Evolutionary conservation across 2,113 vertebrate genomes (phyloP).

Genomic region (Herpetotheres cachinnans): DNA sequence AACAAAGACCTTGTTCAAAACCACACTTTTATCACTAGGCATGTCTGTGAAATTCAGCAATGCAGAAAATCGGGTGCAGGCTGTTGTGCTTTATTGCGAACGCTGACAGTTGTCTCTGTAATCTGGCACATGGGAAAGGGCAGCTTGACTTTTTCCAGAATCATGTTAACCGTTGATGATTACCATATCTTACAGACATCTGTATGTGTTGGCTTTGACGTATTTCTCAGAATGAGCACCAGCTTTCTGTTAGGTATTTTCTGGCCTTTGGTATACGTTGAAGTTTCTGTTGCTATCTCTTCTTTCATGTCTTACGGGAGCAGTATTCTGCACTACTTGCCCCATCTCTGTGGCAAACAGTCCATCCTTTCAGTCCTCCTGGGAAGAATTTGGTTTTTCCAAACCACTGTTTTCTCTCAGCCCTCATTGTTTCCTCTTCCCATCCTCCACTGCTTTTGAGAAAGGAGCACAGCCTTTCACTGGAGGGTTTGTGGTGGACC

Average conservation of each 20-base stretch:
- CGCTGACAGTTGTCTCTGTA: slow-evolving; percentile 11
- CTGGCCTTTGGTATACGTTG: background rate
- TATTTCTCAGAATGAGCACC: background rate
- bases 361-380: background rate
- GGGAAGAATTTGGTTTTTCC: background rate
- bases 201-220: background rate
- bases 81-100: background rate
- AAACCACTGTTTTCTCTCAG: background rate
- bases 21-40: background rate
- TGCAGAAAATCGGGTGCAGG: slow-evolving; percentile 16
- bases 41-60: slow-evolving; percentile 34
- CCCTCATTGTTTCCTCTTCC: background rate
- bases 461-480: background rate
- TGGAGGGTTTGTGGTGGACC: background rate
- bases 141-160: slow-evolving; percentile 44
- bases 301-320: background rate
- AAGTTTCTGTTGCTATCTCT: background rate
- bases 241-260: background rate
- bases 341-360: background rate
- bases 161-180: background rate
- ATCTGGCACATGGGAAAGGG: slow-evolving; percentile 16
- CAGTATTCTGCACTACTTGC: background rate
- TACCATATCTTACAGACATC: slow-evolving; percentile 23
- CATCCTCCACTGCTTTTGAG: background rate
- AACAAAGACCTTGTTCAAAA: background rate